phyloP scores from a whole-genome alignment of 2,797 vertebrate genomes.

The Eidolon dupreanum region DNA sequence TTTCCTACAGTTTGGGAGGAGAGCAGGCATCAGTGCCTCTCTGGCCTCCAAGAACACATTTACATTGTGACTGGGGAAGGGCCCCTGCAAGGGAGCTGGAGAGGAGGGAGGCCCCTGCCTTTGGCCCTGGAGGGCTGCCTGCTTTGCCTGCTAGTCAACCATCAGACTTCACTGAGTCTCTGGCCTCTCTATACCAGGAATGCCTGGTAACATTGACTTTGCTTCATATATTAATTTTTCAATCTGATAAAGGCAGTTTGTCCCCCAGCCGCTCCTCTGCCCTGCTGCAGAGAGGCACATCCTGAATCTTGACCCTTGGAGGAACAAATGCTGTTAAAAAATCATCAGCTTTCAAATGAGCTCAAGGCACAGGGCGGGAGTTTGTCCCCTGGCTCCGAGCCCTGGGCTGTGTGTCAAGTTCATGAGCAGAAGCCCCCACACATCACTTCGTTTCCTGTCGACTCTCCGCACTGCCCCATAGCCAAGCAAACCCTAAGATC shows the following conservation, averaged over 20 bases:
- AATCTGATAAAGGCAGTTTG: conserved; percentile 43
- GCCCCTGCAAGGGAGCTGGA: no score
- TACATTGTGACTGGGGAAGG: fast-evolving
- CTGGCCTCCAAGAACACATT: not conserved
- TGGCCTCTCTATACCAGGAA: not conserved
- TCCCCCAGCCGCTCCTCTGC: not conserved
- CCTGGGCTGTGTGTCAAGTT: not conserved
- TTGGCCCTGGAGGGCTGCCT: not conserved
- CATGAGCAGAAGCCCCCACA: not conserved
- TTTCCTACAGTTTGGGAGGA: not conserved
- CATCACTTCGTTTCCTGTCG: not conserved
- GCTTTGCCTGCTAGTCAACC: not conserved
- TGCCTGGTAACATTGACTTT: not conserved
- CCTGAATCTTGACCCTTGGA: not conserved
- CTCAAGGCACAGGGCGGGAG: not conserved
- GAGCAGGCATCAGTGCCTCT: not conserved
- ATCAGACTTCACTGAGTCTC: not conserved
- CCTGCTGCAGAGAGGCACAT: not conserved
- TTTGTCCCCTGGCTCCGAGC: not conserved
- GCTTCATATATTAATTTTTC: conserved; percentile 39
- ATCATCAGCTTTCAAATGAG: not conserved
- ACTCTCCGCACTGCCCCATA: fast-evolving
- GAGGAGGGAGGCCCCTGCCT: not conserved
- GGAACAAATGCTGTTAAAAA: not conserved
- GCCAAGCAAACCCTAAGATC: not conserved